These are phyloP conservation scores for Drosophila burlai DNA, from an alignment of 1,140 invertebrate species.

Conservation along the genomic window DNA sequence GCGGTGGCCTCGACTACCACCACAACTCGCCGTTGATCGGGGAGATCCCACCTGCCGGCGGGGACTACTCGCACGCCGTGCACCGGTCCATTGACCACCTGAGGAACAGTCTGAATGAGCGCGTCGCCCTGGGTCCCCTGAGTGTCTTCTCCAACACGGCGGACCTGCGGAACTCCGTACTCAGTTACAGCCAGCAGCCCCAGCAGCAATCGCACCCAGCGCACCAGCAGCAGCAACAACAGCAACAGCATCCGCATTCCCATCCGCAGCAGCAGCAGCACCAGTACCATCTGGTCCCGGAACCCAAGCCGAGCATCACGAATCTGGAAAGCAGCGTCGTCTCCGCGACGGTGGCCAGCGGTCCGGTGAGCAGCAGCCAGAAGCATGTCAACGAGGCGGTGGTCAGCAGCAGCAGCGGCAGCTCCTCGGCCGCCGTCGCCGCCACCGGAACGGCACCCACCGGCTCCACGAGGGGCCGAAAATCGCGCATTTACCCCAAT, in stretches of 20 bases:
- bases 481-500: conserved; percentile 80
- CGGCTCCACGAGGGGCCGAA: conserved; percentile 74
- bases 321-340: conserved; percentile 46
- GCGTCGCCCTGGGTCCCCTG: conserved; percentile 85
- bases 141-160: conserved; percentile 82
- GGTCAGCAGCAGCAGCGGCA: conserved; percentile 69
- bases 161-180: conserved; percentile 75
- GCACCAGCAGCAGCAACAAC: conserved; percentile 57
- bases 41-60: conserved; percentile 86
- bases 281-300: conserved; percentile 59
- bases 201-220: conserved; percentile 66
- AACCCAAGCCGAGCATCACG: conserved; percentile 52
- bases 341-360: conserved; percentile 24
- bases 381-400: conserved; percentile 69
- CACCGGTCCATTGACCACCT: conserved; percentile 89
- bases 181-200: conserved; percentile 77
- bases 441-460: conserved; percentile 53
- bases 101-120: conserved; percentile 87
- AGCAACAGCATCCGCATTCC: conserved; percentile 63
- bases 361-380: conserved; percentile 39
- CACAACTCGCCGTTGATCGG: conserved; percentile 87
- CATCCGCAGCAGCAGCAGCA: conserved; percentile 62
- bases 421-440: conserved; percentile 1
- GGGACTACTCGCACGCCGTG: conserved; percentile 88
- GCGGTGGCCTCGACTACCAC: conserved; percentile 88